Base-by-base conservation (phyloP, 2,888 invertebrate species). In the Amaurobius ferox region DNA sequence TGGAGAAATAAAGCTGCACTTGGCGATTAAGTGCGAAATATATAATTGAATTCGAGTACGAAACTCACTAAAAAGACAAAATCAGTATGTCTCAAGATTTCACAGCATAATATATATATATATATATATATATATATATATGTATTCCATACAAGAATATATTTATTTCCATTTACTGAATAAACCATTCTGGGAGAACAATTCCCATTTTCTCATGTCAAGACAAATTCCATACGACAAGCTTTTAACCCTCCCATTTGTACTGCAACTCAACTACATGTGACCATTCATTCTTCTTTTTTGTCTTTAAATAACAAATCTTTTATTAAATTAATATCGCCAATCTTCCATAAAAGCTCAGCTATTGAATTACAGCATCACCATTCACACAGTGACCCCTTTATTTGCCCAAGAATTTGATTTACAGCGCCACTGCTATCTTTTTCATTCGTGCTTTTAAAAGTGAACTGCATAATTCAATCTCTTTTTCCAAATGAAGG, bases 201-300 rank as follows among this genome's bases (percentile, higher is more conserved):
- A n/a, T n/a, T n/a, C n/a, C n/a, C n/a, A n/a, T n/a, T n/a, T n/a
- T n/a, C n/a, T n/a, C n/a, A n/a, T n/a, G n/a, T n/a, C n/a, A n/a
- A n/a, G n/a, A n/a, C n/a, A 55, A 55, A 55, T 72, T 48, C 44
- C 44, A 72, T 19, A 61, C 23, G 74, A 68, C 74, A 68, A 67
- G 67, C 73, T 80, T 80, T 80, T 80, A 80, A 80, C 68, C 61
- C 29, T 29, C 29, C 30, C 64, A 64, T 66, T 32, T 66, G 30
- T 66, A 29, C n/a, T 9, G 11, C 28, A 7, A 6, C 16, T 16
- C 32, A 23, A 32, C n/a, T 26, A 32, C 30, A n/a, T n/a, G 23
- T 2, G 23, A 2, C 44, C 9, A 55, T 19, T 23, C 55, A 3
- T 16, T 6, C 11, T 55, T 55, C 55, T 1, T 55, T 44, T 55